A percentile compares a stretch with the other conserved stretches of the same genome.
These are phyloP conservation scores for Heliornis fulica DNA, from an alignment of 2,113 vertebrate genomes.

Conservation along the genomic window DNA sequence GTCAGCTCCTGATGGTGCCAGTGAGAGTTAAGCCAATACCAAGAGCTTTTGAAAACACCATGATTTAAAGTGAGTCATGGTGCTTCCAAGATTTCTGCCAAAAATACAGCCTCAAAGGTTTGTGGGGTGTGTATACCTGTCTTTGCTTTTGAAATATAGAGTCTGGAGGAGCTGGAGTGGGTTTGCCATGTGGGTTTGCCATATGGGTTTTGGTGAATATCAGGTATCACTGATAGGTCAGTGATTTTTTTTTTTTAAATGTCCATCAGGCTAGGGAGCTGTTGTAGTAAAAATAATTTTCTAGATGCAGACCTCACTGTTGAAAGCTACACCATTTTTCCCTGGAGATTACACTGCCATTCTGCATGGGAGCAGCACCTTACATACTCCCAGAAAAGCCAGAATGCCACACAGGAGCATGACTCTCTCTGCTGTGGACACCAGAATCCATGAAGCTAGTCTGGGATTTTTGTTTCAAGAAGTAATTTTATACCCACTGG, in stretches of 20 bases:
- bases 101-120: neutral
- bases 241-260: neutral
- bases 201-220: neutral
- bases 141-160: neutral
- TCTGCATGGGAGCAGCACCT: neutral
- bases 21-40: constrained; percentile 18
- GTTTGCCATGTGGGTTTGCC: neutral
- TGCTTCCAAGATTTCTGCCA: neutral
- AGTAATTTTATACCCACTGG: neutral
- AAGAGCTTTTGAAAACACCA: neutral
- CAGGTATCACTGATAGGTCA: neutral
- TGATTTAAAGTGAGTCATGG: neutral
- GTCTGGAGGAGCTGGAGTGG: neutral
- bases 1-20: constrained; percentile 20
- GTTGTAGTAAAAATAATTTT: neutral
- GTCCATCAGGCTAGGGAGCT: neutral
- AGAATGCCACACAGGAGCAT: neutral
- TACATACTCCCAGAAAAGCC: neutral
- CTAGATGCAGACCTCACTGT: constrained; percentile 1
- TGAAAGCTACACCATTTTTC: neutral
- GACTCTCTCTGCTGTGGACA: neutral
- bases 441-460: neutral
- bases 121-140: neutral
- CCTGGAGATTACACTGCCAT: neutral
- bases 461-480: neutral